A percentile compares a stretch with the other conserved stretches of the same genome.
phyloP scores from a whole-genome alignment of 2,888 invertebrate species.

The Drosophila sordidula region DNA sequence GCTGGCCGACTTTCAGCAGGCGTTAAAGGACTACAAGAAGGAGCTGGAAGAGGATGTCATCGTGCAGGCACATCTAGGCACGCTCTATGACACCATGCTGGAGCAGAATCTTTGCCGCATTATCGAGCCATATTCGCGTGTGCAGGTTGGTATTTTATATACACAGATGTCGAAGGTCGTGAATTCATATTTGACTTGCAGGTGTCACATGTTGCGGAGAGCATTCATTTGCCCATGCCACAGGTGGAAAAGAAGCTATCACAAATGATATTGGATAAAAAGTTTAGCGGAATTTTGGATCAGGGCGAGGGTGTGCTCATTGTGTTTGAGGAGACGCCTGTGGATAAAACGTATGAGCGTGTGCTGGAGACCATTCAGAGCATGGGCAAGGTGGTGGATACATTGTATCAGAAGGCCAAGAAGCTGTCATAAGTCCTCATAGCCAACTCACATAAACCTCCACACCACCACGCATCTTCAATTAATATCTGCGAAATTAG shows the following conservation, averaged over 20 bases:
- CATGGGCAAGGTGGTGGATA: constrained; percentile 99
- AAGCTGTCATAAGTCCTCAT: constrained; percentile 92
- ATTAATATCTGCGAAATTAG: constrained; percentile 44
- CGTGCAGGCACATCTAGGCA: constrained; percentile 97
- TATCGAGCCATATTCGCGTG: constrained; percentile 99
- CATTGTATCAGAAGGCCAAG: constrained; percentile 99
- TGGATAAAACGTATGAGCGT: constrained; percentile 98
- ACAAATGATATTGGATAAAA: constrained; percentile 99
- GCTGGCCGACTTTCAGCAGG: constrained; percentile 97
- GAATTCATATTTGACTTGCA: constrained; percentile 29
- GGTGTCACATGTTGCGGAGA: constrained; percentile 95
- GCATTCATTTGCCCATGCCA: constrained; percentile 94
- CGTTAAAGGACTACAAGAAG: constrained; percentile 93
- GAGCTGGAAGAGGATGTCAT: constrained; percentile 98
- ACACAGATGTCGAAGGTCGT: no score
- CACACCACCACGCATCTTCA: constrained; percentile 17
- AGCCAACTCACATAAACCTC: not conserved
- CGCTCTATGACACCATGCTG: constrained; percentile 98
- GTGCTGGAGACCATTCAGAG: constrained; percentile 98
- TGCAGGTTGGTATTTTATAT: constrained; percentile 87
- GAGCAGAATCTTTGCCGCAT: constrained; percentile 99
- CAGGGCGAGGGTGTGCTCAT: constrained; percentile 99
- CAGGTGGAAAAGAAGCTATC: constrained; percentile 99
- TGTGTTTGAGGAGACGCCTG: constrained; percentile 97
- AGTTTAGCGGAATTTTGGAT: constrained; percentile 98